Base-by-base conservation (phyloP, 2,113 vertebrate genomes). In the Ceyx melanurus region DNA sequence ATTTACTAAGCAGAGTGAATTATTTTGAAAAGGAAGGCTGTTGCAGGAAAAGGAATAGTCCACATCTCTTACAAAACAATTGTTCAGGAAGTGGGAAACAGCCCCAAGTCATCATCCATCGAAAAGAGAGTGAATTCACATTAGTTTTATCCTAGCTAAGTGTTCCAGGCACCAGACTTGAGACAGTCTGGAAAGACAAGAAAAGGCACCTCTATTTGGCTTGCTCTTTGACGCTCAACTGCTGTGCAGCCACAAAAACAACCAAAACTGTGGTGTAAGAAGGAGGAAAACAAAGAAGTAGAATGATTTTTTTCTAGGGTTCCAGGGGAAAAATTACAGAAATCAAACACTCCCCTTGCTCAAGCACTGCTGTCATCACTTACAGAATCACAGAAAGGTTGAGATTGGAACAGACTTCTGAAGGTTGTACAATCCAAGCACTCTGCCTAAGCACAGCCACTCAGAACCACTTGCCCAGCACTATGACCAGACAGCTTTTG, bases 191-290 rank as follows among this genome's bases (percentile, higher is more conserved):
- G 22, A 74, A 74, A 81, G 11, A 29, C 40, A 76, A 64, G 16
- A 26, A 3, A 82, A 71, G 33, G 8, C 13, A 85, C 4, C 11
- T 37, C 12, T 73, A 19, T 56, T 31, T 46, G 28, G 7, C 16
- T 50, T 62, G 21, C 13, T 67, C 37, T 86, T 67, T 35, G 53
- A 82, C 50, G 33, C 11, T 75, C 20, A 75, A 50, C 35, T n/a
- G 26, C 22, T 54, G 15, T 28, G 31, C 13, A 75, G 37, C 10
- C 15, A 35, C 48, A 70, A 62, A 42, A 13, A 0, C 0, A 37
- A 37, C 15, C 67, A 29, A 19, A 33, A 37, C 5, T 16, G 22
- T 15, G 17, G 3, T 7, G 8, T 28, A 62, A 43, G 16, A 20
- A 65, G 21, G 29, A 80, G 6, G n/a, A 82, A 78, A 61, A 15